Base-by-base conservation (phyloP, 2,113 vertebrate genomes). In the Varanus salvator region DNA sequence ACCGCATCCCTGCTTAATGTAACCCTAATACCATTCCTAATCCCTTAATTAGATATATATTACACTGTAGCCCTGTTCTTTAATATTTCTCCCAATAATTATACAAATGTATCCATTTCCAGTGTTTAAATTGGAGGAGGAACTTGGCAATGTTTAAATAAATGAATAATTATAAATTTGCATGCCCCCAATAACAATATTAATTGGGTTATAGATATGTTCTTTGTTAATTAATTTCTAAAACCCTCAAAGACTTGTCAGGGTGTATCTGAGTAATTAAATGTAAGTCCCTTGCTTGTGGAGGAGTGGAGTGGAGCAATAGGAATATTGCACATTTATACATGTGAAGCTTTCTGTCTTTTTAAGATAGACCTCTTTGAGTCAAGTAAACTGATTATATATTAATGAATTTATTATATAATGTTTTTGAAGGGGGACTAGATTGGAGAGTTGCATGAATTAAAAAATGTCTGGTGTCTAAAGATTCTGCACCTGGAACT, bases 391-490 rank as follows among this genome's bases (percentile, higher is more conserved):
- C 84, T 91, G 31, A 80, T 84, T 92, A 71, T 57, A 80, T 81
- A 81, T 88, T 85, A 80, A 31, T 48, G 89, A 87, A 11, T 85
- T 83, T 82, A 90, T 85, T 19, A 21, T n/a, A 87, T 48, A 87
- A 93, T 76, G 0, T 71, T 89, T 57, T 34, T 91, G n/a, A 92
- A 90, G 90, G 86, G 0, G 38, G 21, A 21, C 23, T 76, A 86
- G 31, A 27, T 87, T 0, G 66, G 80, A 93, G 87, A 92, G 64
- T 7, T 80, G 14, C 50, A 92, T 86, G 48, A 7, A 72, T 83
- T 89, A 90, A 86, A 87, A 50, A 66, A 80, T 31, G 83, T 48
- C 93, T 92, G 90, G 66, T 92, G 50, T 84, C 50, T 84, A 82
- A 23, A 89, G 54, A 81, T 54, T 9, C 87, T 69, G 87, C 8